A percentile compares a stretch with the other conserved stretches of the same genome.
Conservation (phyloP, 2,888 invertebrate genomes). For the Mimachlamys varia region DNA sequence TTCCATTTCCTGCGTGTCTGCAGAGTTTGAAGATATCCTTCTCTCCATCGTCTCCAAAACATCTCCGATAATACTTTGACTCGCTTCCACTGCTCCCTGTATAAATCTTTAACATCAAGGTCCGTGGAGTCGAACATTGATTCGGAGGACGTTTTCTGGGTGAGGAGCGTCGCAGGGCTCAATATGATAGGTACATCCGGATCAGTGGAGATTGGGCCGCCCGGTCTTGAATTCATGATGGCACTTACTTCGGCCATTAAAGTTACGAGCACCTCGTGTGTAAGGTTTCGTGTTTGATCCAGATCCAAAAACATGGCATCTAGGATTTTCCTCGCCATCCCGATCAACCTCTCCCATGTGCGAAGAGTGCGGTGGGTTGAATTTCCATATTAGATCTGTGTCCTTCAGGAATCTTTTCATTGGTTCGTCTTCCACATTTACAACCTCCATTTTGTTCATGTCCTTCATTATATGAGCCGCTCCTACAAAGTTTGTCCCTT, state of each 20-base stretch:
- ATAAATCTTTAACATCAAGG: no score
- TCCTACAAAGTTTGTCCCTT: slow-evolving; percentile 48
- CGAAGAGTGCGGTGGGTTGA: slow-evolving; percentile 53
- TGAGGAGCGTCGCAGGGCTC: slow-evolving; percentile 50
- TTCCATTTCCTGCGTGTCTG: no score
- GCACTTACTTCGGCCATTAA: slow-evolving; percentile 51
- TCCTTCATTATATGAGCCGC: no score
- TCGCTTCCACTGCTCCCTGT: no score
- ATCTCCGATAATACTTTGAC: no score
- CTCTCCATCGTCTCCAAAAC: no score
- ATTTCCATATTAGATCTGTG: slow-evolving; percentile 46
- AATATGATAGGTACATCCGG: slow-evolving; percentile 44
- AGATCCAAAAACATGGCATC: slow-evolving; percentile 43
- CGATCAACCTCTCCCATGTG: slow-evolving; percentile 57
- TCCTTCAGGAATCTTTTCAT: slow-evolving; percentile 25
- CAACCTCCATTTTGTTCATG: slow-evolving; percentile 28
- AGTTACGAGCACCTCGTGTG: slow-evolving; percentile 52
- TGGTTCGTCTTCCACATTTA: slow-evolving; percentile 36
- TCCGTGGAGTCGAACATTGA: no score
- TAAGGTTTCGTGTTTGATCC: slow-evolving; percentile 29
- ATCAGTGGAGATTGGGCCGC: slow-evolving; percentile 49
- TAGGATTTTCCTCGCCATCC: slow-evolving; percentile 46
- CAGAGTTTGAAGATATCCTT: no score
- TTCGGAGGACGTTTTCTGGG: slow-evolving; percentile 41
- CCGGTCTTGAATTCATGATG: slow-evolving; percentile 50